Base-by-base conservation (phyloP, 1,140 invertebrate genomes). In the Drosophila aff. region DNA sequence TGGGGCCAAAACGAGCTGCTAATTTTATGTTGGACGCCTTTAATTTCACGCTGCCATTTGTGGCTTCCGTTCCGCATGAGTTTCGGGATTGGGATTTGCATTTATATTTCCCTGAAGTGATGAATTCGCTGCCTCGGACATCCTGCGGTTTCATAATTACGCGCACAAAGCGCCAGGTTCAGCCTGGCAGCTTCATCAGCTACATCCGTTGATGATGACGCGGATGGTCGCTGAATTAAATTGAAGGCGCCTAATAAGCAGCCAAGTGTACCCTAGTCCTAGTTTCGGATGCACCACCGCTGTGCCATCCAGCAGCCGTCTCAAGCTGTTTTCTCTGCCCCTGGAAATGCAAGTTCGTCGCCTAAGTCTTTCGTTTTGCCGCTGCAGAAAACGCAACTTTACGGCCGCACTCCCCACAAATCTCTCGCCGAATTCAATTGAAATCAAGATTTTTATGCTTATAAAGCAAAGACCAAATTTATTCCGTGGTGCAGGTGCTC, bases 41-140 rank as follows among this genome's bases (percentile, higher is more conserved):
- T 91, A 91, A 91, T 90, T 82, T 85, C 68, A 79, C 66, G 85
- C 85, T 89, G 85, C 81, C 85, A 90, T 85, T 89, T 85, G 83
- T 62, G 75, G 85, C 85, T 89, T 89, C 85, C 85, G 85, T 84
- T 84, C 66, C 69, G 76, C 50, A 78, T 78, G 57, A 60, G 75
- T 78, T 77, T 38, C 41, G 53, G n/a, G 18, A 16, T 58, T 41
- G n/a, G 16, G 44, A 72, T 72, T 57, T 68, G 63, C 49, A 38
- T 28, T 73, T 33, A 21, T 13, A 44, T 21, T 44, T 58, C 15
- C 16, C 15, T 38, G n/a, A 10, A 16, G 41, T 36, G 59, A 58
- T 60, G 40, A 78, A 68, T 76, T 60, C n/a, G 36, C 15, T 46
- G 52, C 40, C 18, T 21, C 13, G 50, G 59, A 26, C 67, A 47